Evolutionary conservation across 2,113 vertebrate species (phyloP), one percentile per base, ranked within the genome.

Genomic region (Lophius piscatorius): DNA sequence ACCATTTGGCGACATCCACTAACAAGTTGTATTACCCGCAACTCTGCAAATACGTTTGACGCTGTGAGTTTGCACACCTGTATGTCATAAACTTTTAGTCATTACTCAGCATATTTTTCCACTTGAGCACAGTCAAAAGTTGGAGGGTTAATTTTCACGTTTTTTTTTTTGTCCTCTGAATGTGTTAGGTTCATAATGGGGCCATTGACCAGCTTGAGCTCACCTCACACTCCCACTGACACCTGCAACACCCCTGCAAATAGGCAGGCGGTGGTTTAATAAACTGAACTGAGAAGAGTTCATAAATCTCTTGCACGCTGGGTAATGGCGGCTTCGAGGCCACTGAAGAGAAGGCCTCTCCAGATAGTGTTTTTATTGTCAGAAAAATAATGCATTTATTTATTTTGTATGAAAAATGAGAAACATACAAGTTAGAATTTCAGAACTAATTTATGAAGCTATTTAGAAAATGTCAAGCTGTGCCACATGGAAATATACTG

Each of bases 181-280:
- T 1, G 13, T 76, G 76, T 69, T 52, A 26, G 41, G 58, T 86
- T 87, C 79, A 88, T 82, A 84, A 89, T 79, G 72, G 76, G 78
- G 72, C 82, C 80, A 78, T 67, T 89, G 82, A 90, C 54, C 63
- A 67, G 60, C 67, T 80, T 60, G 52, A 54, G 74, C 57, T 87
- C 85, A 76, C 70, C 87, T 90, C 88, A 81, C 82, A 89, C 82
- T 73, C 69, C 50, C 61, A 58, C 59, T 70, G 83, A 90, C 86
- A 91, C 86, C 89, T 91, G 82, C 86, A 76, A 69, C 78, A 83
- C 78, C 72, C 74, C 68, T 63, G 74, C 76, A 91, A 86, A 87
- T 88, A 87, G 84, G 85, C 87, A 87, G 83, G 81, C 46, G 41
- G 50, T 3, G 41, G 50, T 88, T 88, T 90, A 88, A 91, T 90